Evolutionary conservation across 2,888 invertebrate species (phyloP).

Genomic region (Xylophagus ater): DNA sequence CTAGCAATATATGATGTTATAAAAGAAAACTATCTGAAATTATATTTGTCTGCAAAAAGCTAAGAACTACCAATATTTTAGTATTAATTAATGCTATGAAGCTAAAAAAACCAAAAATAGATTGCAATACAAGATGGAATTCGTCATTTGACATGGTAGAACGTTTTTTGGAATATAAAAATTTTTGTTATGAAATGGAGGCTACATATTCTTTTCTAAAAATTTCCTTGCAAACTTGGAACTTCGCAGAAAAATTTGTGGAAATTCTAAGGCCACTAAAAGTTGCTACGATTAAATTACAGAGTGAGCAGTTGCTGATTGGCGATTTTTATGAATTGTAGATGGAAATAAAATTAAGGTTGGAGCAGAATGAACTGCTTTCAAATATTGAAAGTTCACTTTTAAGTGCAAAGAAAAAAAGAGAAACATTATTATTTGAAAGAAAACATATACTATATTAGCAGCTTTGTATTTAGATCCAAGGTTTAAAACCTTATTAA

Average conservation of each 20-base stretch:
- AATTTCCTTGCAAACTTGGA: neutral
- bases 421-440: conserved; percentile 1
- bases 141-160: conserved; percentile 4
- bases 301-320: conserved; percentile 1
- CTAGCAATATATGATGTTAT: conserved; percentile 2
- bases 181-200: conserved; percentile 2
- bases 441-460: conserved; percentile 1
- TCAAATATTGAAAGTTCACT: conserved; percentile 1
- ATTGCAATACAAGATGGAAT: conserved; percentile 2
- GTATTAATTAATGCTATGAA: conserved; percentile 2
- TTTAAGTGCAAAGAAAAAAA: neutral
- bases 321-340: conserved; percentile 1
- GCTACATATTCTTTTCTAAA: neutral
- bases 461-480: conserved; percentile 2
- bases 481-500: conserved; percentile 1
- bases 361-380: neutral
- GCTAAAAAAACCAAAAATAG: conserved; percentile 3
- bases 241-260: conserved; percentile 1
- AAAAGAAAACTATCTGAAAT: conserved; percentile 6
- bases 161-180: conserved; percentile 4
- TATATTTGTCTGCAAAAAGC: too few species aligned
- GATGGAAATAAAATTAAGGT: conserved; percentile 1
- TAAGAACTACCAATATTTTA: conserved; percentile 2
- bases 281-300: conserved; percentile 1
- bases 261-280: neutral